A percentile compares a stretch with the other conserved stretches of the same genome.
phyloP scores from a whole-genome alignment of 2,888 invertebrate species.

The Drosophila basisetae region DNA sequence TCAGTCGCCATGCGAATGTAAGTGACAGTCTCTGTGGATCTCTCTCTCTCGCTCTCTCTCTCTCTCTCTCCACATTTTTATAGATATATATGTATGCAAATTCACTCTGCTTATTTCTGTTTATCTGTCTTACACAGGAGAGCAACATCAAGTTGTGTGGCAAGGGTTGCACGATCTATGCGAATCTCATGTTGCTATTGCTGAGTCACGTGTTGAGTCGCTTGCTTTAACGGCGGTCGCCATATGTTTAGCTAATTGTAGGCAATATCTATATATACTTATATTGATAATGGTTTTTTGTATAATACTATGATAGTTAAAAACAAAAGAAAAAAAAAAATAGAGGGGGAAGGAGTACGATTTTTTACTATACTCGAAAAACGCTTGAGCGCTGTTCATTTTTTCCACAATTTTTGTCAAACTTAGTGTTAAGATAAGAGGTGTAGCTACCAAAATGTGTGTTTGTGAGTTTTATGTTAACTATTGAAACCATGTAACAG shows the following conservation, averaged over 20 bases:
- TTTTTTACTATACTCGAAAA: conserved; percentile 54
- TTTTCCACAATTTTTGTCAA: conserved; percentile 58
- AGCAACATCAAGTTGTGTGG: conserved; percentile 90
- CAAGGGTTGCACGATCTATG: conserved; percentile 82
- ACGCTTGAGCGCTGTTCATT: conserved; percentile 67
- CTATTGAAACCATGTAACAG: conserved; percentile 58
- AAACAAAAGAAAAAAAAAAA: neutral
- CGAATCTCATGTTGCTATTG: conserved; percentile 80
- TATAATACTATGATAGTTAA: conserved; percentile 53
- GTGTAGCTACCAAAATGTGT: conserved; percentile 31
- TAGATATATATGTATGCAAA: neutral
- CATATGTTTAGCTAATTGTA: conserved; percentile 49
- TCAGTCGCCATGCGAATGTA: conserved; percentile 91
- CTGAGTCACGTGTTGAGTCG: conserved; percentile 74
- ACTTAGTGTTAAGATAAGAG: conserved; percentile 55
- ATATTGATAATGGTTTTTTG: conserved; percentile 65
- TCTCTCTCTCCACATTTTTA: neutral
- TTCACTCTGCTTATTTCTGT: conserved; percentile 23
- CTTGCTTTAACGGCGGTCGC: conserved; percentile 77
- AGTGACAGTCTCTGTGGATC: conserved; percentile 73
- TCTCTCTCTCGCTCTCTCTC: neutral
- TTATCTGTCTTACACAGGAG: conserved; percentile 85
- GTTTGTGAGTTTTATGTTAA: conserved; percentile 53
- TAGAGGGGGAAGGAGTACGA: conserved; percentile 14
- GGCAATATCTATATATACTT: conserved; percentile 29